Percentiles rank a stretch among this genome's conserved stretches.
phyloP scores from a whole-genome alignment of 2,888 invertebrate species.

The Synergus laeviventris region DNA sequence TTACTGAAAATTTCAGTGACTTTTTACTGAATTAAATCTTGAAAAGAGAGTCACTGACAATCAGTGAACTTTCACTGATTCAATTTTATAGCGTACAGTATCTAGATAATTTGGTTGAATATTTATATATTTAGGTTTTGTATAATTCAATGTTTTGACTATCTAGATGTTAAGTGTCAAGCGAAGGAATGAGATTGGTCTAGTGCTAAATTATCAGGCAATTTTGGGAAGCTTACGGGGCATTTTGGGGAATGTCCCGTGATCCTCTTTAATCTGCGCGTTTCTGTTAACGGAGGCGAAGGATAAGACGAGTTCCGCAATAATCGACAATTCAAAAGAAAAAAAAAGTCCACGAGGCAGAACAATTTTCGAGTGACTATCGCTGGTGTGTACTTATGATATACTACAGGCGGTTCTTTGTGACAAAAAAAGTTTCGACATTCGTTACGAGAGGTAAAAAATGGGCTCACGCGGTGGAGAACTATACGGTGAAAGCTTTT shows the following conservation, averaged over 20 bases:
- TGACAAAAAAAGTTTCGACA: slow-evolving; percentile 36
- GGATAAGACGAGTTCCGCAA: slow-evolving; percentile 21
- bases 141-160: too few species aligned
- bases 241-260: not conserved
- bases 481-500: slow-evolving; percentile 27
- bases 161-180: too few species aligned
- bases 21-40: too few species aligned
- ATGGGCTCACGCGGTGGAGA: slow-evolving; percentile 30
- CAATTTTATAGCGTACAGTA: too few species aligned
- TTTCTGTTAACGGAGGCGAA: not conserved
- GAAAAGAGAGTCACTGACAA: too few species aligned
- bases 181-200: not conserved
- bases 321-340: slow-evolving; percentile 6
- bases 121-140: too few species aligned
- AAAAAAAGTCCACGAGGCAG: slow-evolving; percentile 7
- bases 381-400: not conserved
- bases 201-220: slow-evolving; percentile 22
- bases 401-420: not conserved
- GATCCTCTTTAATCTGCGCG: slow-evolving; percentile 14
- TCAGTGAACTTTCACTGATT: too few species aligned
- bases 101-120: too few species aligned
- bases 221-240: not conserved
- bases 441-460: slow-evolving; percentile 19
- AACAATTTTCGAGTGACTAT: not conserved
- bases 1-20: too few species aligned